Percentiles rank a stretch among this genome's conserved stretches.
Conservation (phyloP, 1,140 invertebrate genomes). For the Hycleus cichorii region DNA sequence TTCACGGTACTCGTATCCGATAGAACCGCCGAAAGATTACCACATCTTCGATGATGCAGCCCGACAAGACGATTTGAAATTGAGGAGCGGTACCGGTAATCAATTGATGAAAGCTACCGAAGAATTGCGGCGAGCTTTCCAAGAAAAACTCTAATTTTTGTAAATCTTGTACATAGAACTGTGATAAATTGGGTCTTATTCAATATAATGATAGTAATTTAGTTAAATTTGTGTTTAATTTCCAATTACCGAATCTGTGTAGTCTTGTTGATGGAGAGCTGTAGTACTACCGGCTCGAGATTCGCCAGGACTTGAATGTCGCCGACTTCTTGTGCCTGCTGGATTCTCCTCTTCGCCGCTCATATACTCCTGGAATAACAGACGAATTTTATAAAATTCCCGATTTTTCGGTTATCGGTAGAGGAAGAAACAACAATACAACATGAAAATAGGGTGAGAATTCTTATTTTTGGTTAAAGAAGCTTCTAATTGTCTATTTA, state of each 20-base stretch:
- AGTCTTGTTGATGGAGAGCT: conserved; percentile 51
- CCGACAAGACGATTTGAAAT: conserved; percentile 39
- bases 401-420: no score
- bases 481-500: neutral
- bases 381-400: no score
- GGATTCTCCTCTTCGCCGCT: conserved; percentile 52
- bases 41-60: conserved; percentile 43
- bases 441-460: no score
- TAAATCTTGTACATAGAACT: conserved; percentile 19
- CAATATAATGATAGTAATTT: neutral
- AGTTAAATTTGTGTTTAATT: neutral
- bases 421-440: no score
- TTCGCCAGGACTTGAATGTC: conserved; percentile 58
- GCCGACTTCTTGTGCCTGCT: conserved; percentile 51
- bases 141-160: conserved; percentile 60
- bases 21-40: conserved; percentile 60
- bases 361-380: conserved; percentile 43
- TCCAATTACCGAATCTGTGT: conserved; percentile 55
- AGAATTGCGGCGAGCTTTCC: conserved; percentile 60
- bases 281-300: conserved; percentile 51
- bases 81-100: conserved; percentile 40
- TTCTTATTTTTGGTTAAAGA: no score
- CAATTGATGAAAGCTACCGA: conserved; percentile 63
- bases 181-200: conserved; percentile 11
- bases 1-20: conserved; percentile 38